Base-by-base conservation (phyloP, 2,113 vertebrate species). In the Brachypteracias leptosomus region DNA sequence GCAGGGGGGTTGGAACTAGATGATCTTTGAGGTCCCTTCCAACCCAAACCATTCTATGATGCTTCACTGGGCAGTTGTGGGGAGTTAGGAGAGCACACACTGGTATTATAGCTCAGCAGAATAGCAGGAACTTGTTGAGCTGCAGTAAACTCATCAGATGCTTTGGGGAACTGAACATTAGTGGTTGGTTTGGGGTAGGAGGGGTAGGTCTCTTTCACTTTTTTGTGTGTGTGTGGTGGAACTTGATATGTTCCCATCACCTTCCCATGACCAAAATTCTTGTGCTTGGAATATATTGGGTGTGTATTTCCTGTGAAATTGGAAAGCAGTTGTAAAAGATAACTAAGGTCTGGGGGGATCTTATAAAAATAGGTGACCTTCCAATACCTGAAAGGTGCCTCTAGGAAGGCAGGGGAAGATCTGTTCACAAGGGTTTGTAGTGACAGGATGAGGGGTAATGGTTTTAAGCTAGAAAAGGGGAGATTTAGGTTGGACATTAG, bases 251-350 rank as follows among this genome's bases (percentile, higher is more conserved):
- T 85, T 92, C n/a, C 44, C 31, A 3, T 61, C 44, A 13, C n/a
- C 31, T 51, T 84, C 52, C 16, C 4, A 2, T 47, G 52, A 67
- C n/a, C 0, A 0, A 63, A 71, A 59, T 22, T 55, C 21, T 42
- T 82, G 13, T 38, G 22, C 38, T 67, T 92, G 71, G 47, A 68
- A 33, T 90, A 19, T 58, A 18, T 46, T 44, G 28, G 36, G 14
- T 75, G 47, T 88, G 15, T 72, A 16, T 62, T 46, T 82, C 82
- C 51, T 70, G 26, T 74, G 89, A 66, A 85, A 90, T 38, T 55
- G 8, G 46, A 66, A 77, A 90, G 35, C 55, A 61, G 13, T 61
- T 77, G 33, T 70, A 70, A 82, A 85, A 85, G 52, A 6, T 16
- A 59, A 61, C 35, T 76, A 38, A 65, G n/a, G n/a, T n/a, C n/a